phyloP scores from a whole-genome alignment of 1,140 invertebrate species.

The Solenopsis invicta region DNA sequence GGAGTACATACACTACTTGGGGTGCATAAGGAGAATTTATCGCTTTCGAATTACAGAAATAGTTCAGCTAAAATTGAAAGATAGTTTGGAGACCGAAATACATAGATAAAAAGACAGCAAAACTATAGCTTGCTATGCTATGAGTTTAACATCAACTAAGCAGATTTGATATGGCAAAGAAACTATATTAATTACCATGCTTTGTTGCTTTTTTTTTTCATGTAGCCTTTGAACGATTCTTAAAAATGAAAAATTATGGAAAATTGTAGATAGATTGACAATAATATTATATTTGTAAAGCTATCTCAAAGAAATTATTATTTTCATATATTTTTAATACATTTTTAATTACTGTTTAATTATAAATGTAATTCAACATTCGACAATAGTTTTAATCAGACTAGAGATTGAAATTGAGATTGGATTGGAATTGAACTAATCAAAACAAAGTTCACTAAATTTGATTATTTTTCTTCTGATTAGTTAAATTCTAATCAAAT shows the following conservation, averaged over 20 bases:
- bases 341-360: not conserved
- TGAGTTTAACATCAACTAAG: too few species aligned
- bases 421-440: too few species aligned
- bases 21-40: not conserved
- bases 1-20: not conserved
- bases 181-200: too few species aligned
- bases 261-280: not conserved
- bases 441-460: too few species aligned
- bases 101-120: too few species aligned
- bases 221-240: not conserved
- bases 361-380: not conserved
- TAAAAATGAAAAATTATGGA: not conserved
- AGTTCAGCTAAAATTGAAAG: not conserved
- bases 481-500: too few species aligned
- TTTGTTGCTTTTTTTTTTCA: too few species aligned
- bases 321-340: too few species aligned
- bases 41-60: not conserved
- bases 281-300: not conserved
- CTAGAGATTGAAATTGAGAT: too few species aligned
- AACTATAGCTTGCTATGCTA: too few species aligned
- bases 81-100: not conserved
- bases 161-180: too few species aligned
- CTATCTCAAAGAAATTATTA: not conserved
- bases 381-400: not conserved
- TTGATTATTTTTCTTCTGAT: too few species aligned